phyloP scores from a whole-genome alignment of 2,888 invertebrate species.

The Oasisia sp. region DNA sequence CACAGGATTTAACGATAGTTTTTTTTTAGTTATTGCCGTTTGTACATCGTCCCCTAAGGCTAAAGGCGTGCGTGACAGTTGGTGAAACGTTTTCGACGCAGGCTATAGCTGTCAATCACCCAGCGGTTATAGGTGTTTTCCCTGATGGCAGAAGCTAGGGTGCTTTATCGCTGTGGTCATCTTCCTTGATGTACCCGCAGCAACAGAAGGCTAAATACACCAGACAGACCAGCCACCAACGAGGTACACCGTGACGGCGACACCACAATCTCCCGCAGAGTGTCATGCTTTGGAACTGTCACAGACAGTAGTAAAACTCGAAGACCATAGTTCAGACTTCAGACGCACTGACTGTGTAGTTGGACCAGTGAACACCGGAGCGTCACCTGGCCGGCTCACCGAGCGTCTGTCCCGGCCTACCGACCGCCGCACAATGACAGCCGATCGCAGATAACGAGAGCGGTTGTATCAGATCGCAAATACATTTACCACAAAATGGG shows the following conservation, averaged over 20 bases:
- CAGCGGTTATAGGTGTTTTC: neutral
- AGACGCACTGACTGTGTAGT: no score
- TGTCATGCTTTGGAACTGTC: neutral
- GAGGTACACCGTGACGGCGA: neutral
- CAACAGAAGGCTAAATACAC: neutral
- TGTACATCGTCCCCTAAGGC: no score
- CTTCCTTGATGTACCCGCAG: neutral
- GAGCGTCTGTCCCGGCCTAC: no score
- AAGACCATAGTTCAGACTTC: neutral
- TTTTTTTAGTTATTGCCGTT: no score
- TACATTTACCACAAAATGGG: conserved; percentile 17
- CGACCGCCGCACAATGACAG: neutral
- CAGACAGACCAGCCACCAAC: neutral
- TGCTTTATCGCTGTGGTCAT: neutral
- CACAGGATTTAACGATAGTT: no score
- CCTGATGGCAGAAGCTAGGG: neutral
- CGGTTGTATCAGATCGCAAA: conserved; percentile 17
- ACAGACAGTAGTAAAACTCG: neutral
- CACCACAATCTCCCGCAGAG: neutral
- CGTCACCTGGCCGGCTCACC: no score
- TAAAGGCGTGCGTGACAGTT: neutral
- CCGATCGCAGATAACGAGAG: neutral
- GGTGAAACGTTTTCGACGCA: neutral
- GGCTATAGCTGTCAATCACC: conserved; percentile 13
- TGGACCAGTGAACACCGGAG: no score